phyloP scores from a whole-genome alignment of 2,888 invertebrate species.

The Nemotelus pantherinus region DNA sequence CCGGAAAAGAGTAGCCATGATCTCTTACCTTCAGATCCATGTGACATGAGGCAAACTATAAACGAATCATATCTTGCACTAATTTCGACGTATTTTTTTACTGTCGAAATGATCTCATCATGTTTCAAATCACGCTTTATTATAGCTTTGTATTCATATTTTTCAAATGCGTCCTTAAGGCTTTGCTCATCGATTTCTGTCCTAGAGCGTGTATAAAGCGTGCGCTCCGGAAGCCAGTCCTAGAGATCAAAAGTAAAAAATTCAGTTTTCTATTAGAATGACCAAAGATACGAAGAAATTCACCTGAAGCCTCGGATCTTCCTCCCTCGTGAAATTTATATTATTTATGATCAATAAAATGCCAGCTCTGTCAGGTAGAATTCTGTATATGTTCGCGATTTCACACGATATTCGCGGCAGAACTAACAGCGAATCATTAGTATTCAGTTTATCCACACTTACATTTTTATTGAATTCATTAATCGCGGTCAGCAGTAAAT shows the following conservation, averaged over 20 bases:
- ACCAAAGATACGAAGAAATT: too few species aligned
- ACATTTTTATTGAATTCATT: conserved; percentile 47
- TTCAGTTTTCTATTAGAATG: background rate
- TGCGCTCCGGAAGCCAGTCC: conserved; percentile 54
- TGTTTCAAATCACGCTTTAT: conserved; percentile 57
- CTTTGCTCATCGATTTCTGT: conserved; percentile 58
- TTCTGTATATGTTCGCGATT: conserved; percentile 52
- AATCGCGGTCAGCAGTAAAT: conserved; percentile 51
- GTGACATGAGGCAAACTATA: conserved; percentile 61
- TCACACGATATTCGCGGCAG: conserved; percentile 2
- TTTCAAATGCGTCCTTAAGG: conserved; percentile 56
- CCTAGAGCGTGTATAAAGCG: conserved; percentile 56
- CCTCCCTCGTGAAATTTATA: conserved; percentile 56
- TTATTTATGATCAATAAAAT: conserved; percentile 62
- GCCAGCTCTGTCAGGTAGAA: conserved; percentile 57
- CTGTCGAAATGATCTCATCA: conserved; percentile 55
- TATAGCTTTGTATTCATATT: conserved; percentile 58
- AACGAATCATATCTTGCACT: conserved; percentile 59
- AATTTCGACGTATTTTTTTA: conserved; percentile 56
- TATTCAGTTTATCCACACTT: conserved; percentile 16
- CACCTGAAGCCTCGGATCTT: conserved; percentile 55
- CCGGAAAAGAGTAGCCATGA: background rate
- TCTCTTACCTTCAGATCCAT: conserved; percentile 59
- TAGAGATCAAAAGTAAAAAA: conserved; percentile 43
- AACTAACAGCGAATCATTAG: background rate